These are phyloP conservation scores for Tapirus terrestris DNA, from an alignment of 2,113 vertebrate genomes.

Conservation along the genomic window DNA sequence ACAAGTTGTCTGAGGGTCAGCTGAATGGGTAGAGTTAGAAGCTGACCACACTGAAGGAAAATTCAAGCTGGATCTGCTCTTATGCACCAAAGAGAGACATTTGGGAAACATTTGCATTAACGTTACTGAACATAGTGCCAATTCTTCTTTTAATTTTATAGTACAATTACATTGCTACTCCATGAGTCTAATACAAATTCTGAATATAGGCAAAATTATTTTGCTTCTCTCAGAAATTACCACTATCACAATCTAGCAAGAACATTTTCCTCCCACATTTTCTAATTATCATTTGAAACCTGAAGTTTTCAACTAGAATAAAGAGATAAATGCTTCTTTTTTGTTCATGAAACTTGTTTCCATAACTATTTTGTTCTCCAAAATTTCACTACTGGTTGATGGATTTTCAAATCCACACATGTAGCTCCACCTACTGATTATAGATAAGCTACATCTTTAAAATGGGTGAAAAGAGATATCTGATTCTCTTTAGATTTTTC, in stretches of 20 bases:
- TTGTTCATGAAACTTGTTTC: not conserved
- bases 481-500: not conserved
- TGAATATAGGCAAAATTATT: not conserved
- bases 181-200: not conserved
- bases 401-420: conserved; percentile 8
- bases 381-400: not conserved
- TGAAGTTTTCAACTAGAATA: conserved; percentile 26
- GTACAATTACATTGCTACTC: not conserved
- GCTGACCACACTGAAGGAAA: not conserved
- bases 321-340: conserved; percentile 1
- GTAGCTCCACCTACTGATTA: not conserved
- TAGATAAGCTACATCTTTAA: not conserved
- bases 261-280: not conserved
- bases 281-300: conserved; percentile 35
- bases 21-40: not conserved
- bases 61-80: not conserved
- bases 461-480: not conserved
- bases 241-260: not conserved
- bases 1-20: not conserved
- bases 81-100: not conserved
- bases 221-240: not conserved
- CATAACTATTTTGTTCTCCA: not conserved
- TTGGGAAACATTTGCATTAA: not conserved
- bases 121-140: not conserved
- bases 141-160: not conserved